Evolutionary conservation across 2,888 invertebrate genomes (phyloP).

Genomic region (Melieria omissa): DNA sequence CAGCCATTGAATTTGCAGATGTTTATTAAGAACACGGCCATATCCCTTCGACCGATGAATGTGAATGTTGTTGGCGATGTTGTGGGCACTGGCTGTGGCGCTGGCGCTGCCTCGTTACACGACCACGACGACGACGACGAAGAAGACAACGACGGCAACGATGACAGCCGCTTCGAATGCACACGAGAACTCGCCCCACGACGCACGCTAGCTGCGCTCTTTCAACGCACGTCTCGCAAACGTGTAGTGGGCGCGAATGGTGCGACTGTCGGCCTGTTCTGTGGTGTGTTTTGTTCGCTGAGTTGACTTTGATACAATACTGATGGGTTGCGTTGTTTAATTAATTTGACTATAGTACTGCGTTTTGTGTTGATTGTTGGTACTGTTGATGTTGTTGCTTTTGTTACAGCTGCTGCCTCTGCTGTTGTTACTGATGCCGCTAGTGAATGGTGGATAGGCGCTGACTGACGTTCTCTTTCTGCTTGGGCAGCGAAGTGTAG

Average conservation of each 20-base stretch:
- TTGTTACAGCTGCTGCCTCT: neutral
- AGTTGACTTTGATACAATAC: constrained; percentile 26
- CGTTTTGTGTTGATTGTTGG: neutral
- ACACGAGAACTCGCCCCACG: no score
- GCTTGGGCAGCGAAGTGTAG: constrained; percentile 10
- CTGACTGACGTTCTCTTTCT: constrained; percentile 1
- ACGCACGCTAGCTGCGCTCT: constrained; percentile 25
- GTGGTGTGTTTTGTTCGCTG: neutral
- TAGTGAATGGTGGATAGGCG: neutral
- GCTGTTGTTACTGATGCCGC: neutral
- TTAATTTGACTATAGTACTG: constrained; percentile 34
- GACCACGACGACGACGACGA: constrained; percentile 37
- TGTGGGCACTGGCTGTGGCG: constrained; percentile 39
- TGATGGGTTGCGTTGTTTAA: constrained; percentile 43
- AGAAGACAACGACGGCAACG: constrained; percentile 29
- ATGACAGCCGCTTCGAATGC: constrained; percentile 5
- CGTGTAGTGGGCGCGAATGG: constrained; percentile 1
- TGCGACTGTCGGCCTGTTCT: constrained; percentile 33
- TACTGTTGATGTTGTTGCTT: neutral
- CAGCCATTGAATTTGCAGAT: constrained; percentile 90
- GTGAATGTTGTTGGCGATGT: constrained; percentile 40
- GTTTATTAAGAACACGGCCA: constrained; percentile 92
- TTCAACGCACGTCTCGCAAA: constrained; percentile 24
- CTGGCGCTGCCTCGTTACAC: constrained; percentile 38
- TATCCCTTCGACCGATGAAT: constrained; percentile 69